Evolutionary conservation across 2,888 invertebrate genomes (phyloP).

Genomic region (Heterodera filipjevi): DNA sequence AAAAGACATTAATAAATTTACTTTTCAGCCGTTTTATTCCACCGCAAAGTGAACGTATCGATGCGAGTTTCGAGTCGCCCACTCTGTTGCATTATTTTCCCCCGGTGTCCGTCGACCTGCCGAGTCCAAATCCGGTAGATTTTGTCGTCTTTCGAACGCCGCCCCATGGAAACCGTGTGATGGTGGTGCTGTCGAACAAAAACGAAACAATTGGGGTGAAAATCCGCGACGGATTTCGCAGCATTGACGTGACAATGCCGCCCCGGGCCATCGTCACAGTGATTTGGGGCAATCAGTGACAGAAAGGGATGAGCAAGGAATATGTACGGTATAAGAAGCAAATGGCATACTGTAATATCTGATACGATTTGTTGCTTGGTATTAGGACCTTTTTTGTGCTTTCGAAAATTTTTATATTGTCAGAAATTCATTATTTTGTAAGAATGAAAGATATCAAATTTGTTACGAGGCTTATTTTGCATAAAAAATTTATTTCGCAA

Average conservation of each 20-base stretch:
- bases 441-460: too few relatives aligned
- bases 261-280: slow-evolving; percentile 4
- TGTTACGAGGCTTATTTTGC: too few relatives aligned
- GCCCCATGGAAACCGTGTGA: slow-evolving; percentile 14
- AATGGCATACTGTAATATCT: too few relatives aligned
- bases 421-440: too few relatives aligned
- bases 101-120: neutral
- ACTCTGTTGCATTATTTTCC: neutral
- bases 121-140: slow-evolving; percentile 8
- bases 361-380: too few relatives aligned
- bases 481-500: too few relatives aligned
- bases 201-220: slow-evolving; percentile 10
- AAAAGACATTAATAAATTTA: neutral
- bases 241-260: slow-evolving; percentile 2
- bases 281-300: neutral
- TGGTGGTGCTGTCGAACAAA: slow-evolving; percentile 14
- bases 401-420: too few relatives aligned
- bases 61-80: neutral
- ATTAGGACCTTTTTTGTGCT: too few relatives aligned
- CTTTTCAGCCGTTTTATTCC: neutral
- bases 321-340: too few relatives aligned
- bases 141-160: slow-evolving; percentile 14
- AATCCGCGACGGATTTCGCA: slow-evolving; percentile 8
- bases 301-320: neutral
- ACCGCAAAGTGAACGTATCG: neutral